phyloP scores from a whole-genome alignment of 2,888 invertebrate species.

The Eubasilissa splendida region DNA sequence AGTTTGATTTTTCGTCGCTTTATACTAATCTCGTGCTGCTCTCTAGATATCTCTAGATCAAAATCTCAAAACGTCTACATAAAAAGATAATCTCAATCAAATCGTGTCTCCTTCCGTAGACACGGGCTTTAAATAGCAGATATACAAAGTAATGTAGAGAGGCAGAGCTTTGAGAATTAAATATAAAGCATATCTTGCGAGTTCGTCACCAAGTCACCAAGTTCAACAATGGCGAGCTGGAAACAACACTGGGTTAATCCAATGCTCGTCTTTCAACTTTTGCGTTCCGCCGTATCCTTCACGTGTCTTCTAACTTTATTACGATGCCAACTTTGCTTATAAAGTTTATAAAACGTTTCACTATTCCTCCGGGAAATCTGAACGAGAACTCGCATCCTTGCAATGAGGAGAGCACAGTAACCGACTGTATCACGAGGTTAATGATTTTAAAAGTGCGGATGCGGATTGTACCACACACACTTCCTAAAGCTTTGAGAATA shows the following conservation, averaged over 20 bases:
- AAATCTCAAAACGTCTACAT: too few relatives aligned
- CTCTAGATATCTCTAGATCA: too few relatives aligned
- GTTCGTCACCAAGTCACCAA: neutral
- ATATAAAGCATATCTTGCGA: neutral
- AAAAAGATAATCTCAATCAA: too few relatives aligned
- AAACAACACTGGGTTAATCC: slow-evolving; percentile 11
- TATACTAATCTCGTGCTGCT: too few relatives aligned
- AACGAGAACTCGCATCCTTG: slow-evolving; percentile 11
- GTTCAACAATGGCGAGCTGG: slow-evolving; percentile 8
- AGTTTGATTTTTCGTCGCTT: too few relatives aligned
- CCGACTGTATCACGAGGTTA: slow-evolving; percentile 17
- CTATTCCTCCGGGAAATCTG: slow-evolving; percentile 27
- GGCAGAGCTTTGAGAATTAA: neutral
- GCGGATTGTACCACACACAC: too few relatives aligned
- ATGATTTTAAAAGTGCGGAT: neutral
- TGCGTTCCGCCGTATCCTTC: slow-evolving; percentile 1
- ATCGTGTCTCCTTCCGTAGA: too few relatives aligned
- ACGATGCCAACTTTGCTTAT: slow-evolving; percentile 29
- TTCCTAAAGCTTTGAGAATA: too few relatives aligned
- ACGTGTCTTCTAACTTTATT: slow-evolving; percentile 28
- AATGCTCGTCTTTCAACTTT: slow-evolving; percentile 17
- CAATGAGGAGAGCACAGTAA: neutral
- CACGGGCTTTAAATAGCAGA: too few relatives aligned
- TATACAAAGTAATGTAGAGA: neutral
- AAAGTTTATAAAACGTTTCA: slow-evolving; percentile 26